phyloP scores from a whole-genome alignment of 2,888 invertebrate genomes.

The Pogonocherus hispidulus region DNA sequence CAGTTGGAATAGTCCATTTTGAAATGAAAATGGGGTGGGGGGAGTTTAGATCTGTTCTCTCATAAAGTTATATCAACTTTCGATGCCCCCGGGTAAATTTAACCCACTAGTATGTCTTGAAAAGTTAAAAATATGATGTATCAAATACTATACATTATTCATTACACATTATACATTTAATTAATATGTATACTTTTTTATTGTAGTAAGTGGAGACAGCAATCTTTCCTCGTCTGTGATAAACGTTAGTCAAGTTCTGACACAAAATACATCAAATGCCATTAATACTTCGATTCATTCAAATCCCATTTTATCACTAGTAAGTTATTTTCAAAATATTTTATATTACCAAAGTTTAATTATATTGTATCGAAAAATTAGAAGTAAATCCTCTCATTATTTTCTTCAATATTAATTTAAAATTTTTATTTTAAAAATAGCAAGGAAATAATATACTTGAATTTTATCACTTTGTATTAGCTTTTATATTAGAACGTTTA shows the following conservation, averaged over 20 bases:
- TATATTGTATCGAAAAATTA: neutral
- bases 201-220: constrained; percentile 61
- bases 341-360: neutral
- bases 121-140: too few relatives aligned
- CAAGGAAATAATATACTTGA: too few relatives aligned
- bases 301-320: constrained; percentile 48
- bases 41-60: too few relatives aligned
- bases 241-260: constrained; percentile 60
- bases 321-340: constrained; percentile 35
- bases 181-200: constrained; percentile 16
- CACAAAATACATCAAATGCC: constrained; percentile 53
- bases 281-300: constrained; percentile 49
- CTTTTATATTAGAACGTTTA: too few relatives aligned
- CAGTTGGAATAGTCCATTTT: too few relatives aligned
- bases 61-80: too few relatives aligned
- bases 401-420: neutral
- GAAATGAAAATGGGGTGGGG: too few relatives aligned
- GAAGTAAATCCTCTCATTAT: neutral
- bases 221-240: constrained; percentile 65
- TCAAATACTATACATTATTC: too few relatives aligned
- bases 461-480: too few relatives aligned
- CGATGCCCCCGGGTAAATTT: too few relatives aligned
- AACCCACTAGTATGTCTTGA: too few relatives aligned
- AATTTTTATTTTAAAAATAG: neutral
- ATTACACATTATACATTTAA: too few relatives aligned